Percentiles rank a stretch among this genome's conserved stretches.
phyloP scores from a whole-genome alignment of 1,140 invertebrate species.

The Lucilia sericata region DNA sequence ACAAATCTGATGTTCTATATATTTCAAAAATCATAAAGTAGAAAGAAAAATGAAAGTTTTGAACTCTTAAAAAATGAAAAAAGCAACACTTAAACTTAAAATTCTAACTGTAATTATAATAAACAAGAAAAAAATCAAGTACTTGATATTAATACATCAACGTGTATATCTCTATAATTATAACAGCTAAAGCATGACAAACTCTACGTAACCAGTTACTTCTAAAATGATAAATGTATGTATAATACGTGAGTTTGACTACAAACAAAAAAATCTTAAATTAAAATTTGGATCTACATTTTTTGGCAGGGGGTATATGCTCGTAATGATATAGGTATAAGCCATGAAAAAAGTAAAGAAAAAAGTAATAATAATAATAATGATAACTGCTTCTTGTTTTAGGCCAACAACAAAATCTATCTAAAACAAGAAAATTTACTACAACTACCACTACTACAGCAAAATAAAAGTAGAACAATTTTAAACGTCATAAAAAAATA shows the following conservation, averaged over 20 bases:
- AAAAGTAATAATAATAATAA: neutral
- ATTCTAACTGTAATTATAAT: constrained; percentile 27
- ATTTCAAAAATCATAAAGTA: neutral
- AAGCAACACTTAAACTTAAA: neutral
- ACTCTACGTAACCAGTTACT: neutral
- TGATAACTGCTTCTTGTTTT: neutral
- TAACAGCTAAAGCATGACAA: constrained; percentile 20
- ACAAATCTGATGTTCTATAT: constrained; percentile 12
- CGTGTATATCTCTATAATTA: neutral
- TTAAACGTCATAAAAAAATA: constrained; percentile 1
- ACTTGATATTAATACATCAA: constrained; percentile 5
- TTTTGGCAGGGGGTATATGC: too few species aligned
- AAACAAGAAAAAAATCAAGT: neutral
- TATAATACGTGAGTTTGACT: too few species aligned
- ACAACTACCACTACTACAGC: neutral
- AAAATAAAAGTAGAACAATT: constrained; percentile 16
- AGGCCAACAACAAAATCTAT: neutral
- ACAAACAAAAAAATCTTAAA: too few species aligned
- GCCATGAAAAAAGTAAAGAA: too few species aligned
- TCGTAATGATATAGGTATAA: too few species aligned
- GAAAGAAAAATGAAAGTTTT: constrained; percentile 26
- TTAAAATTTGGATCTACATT: too few species aligned
- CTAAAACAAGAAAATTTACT: neutral
- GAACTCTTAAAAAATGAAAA: neutral
- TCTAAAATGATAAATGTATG: too few species aligned